These are phyloP conservation scores for Bellardia pandia DNA, from an alignment of 2,888 invertebrate genomes.

Conservation along the genomic window DNA sequence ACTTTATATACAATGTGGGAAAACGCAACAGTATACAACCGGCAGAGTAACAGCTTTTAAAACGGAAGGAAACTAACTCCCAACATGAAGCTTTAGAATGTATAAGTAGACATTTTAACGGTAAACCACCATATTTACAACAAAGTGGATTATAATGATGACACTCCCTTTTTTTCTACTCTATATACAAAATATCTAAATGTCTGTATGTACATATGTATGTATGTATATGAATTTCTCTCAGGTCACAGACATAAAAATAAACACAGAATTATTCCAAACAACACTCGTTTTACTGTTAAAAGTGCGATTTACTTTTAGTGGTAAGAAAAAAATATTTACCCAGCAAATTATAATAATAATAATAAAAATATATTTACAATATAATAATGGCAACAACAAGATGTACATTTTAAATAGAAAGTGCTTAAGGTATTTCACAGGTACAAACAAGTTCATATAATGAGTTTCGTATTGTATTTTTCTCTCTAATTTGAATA, in stretches of 20 bases:
- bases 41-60: constrained; percentile 18
- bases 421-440: constrained; percentile 17
- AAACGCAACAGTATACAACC: not conserved
- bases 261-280: not conserved
- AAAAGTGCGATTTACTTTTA: not conserved
- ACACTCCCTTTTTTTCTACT: constrained; percentile 43
- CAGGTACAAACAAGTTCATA: not conserved
- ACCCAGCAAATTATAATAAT: not conserved
- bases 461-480: not conserved
- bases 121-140: constrained; percentile 53
- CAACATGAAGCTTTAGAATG: constrained; percentile 46
- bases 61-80: constrained; percentile 45
- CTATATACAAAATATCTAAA: not conserved
- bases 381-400: constrained; percentile 12
- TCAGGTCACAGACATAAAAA: not conserved
- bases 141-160: constrained; percentile 66
- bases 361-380: not conserved
- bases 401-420: constrained; percentile 17
- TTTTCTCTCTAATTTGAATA: not conserved
- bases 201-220: too few relatives aligned
- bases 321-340: too few relatives aligned
- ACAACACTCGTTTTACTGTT: not conserved
- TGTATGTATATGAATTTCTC: not conserved
- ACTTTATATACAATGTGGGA: not conserved
- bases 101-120: constrained; percentile 47